Evolutionary conservation across 2,888 invertebrate species (phyloP).

Genomic region (Dicroscelio sp.): DNA sequence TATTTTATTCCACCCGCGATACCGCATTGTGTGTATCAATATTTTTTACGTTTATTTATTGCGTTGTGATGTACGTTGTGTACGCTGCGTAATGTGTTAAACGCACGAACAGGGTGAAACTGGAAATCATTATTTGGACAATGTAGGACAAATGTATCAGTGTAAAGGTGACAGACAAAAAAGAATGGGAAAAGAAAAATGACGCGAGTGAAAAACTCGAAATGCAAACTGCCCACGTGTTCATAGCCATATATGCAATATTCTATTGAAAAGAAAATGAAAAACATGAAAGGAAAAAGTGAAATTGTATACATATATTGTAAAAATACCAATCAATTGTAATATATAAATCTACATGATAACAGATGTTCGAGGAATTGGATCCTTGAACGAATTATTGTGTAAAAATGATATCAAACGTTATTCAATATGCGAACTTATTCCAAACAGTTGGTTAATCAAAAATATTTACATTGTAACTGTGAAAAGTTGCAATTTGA

Average conservation of each 20-base stretch:
- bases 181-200: constrained; percentile 54
- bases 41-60: constrained; percentile 51
- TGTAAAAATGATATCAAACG: constrained; percentile 45
- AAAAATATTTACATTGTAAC: no score
- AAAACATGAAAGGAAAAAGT: constrained; percentile 19
- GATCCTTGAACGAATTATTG: not conserved
- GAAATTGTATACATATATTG: constrained; percentile 79
- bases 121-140: constrained; percentile 53
- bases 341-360: constrained; percentile 68
- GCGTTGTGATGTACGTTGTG: constrained; percentile 45
- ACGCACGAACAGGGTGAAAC: constrained; percentile 48
- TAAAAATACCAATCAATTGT: constrained; percentile 74
- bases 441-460: no score
- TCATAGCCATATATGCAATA: constrained; percentile 88
- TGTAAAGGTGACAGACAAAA: constrained; percentile 47
- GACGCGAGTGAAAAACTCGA: constrained; percentile 83
- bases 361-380: constrained; percentile 31
- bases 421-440: no score
- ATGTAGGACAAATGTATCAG: constrained; percentile 56
- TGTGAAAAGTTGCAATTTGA: no score
- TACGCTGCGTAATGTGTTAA: constrained; percentile 35
- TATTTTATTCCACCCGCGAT: constrained; percentile 7
- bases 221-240: constrained; percentile 91
- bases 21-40: constrained; percentile 30
- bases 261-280: constrained; percentile 36